These are phyloP conservation scores for Spheniscus mendiculus DNA, from an alignment of 2,113 vertebrate species.

Conservation along the genomic window DNA sequence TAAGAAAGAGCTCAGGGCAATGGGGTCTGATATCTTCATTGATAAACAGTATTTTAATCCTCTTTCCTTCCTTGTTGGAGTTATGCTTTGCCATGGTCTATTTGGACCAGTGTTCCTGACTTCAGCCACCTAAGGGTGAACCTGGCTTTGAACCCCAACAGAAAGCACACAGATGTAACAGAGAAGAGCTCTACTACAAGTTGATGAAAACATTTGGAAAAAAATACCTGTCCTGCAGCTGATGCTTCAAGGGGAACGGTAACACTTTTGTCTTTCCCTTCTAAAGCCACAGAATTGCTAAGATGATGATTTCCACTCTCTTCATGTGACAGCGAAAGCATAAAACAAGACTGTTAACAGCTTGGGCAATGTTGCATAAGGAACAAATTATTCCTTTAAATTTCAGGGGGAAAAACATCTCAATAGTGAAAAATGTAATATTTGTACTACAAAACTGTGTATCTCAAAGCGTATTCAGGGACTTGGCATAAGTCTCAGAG, in stretches of 20 bases:
- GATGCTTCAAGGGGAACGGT: neutral
- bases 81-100: neutral
- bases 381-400: neutral
- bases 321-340: neutral
- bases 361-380: neutral
- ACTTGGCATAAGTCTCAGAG: neutral
- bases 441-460: neutral
- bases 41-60: neutral
- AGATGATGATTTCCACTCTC: neutral
- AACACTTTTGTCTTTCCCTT: conserved; percentile 5
- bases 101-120: neutral
- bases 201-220: neutral
- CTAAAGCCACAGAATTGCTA: neutral
- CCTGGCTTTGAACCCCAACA: neutral
- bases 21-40: neutral
- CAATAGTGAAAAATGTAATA: neutral
- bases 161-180: neutral
- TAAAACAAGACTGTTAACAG: neutral
- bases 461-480: neutral
- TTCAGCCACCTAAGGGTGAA: neutral
- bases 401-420: neutral
- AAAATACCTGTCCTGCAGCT: neutral
- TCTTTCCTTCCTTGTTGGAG: neutral
- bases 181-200: neutral
- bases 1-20: neutral